Base-by-base conservation (phyloP, 2,113 vertebrate genomes). In the Brachionichthys hirsutus region DNA sequence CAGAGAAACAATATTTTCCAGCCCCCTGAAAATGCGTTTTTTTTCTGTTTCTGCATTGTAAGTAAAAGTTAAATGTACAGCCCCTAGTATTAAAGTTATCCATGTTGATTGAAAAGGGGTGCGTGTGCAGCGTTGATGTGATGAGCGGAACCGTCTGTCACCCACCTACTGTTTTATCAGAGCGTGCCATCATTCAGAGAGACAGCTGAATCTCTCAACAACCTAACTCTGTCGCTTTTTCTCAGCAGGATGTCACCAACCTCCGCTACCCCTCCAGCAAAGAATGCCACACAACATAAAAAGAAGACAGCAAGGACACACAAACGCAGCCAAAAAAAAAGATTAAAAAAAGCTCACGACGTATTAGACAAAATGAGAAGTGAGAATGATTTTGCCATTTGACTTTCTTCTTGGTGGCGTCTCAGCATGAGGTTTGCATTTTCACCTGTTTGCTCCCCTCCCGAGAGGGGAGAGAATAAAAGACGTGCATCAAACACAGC, bases 61-160 rank as follows among this genome's bases (percentile, higher is more conserved):
- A 12, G 2, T 12, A 38, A 38, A 38, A 38, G 12, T 11, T 6
- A 38, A 38, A 38, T 38, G 12, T 3, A 38, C 24, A 30, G 24
- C 3, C n/a, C n/a, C 1, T 30, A 30, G 2, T 30, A 30, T 30
- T 30, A 38, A 38, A 12, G 9, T 2, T 38, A 10, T 38, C 8
- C 36, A 38, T 42, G 16, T 20, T 53, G n/a, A 11, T 46, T 46
- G 45, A 2, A 38, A 13, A 12, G 14, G 13, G 54, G 48, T 22
- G 36, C 22, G 53, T 34, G 15, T 17, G 22, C 19, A 7, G 1
- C 17, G 45, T 46, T 53, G 20, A 44, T 40, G 30, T 77, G 63
- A 76, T 69, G 57, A 79, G 58, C 48, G 51, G 30, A 75, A 74
- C 67, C 72, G 75, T 60, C 58, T 80, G 70, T 75, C 64, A 59